Evolutionary conservation across 2,888 invertebrate species (phyloP).

Genomic region (Nesidiocoris tenuis): DNA sequence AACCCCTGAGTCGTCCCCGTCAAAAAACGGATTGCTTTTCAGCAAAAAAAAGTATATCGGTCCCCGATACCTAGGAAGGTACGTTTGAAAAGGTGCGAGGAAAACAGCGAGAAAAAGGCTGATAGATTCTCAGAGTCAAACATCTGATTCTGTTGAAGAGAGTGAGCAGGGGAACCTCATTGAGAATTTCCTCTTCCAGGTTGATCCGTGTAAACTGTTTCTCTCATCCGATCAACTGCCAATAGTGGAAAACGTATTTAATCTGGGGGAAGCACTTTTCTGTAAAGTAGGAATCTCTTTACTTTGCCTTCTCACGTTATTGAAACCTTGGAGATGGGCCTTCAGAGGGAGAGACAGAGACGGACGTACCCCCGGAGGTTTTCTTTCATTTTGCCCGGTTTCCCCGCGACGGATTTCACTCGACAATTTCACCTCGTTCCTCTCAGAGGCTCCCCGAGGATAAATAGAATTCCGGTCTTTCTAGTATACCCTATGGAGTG

Average conservation of each 20-base stretch:
- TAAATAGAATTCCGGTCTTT: constrained; percentile 12
- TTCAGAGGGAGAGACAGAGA: background rate
- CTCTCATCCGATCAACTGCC: no score
- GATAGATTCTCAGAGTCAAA: background rate
- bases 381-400: background rate
- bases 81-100: background rate
- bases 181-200: background rate
- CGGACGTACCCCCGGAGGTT: background rate
- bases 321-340: no score
- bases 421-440: constrained; percentile 3
- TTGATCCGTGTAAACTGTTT: constrained; percentile 20
- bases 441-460: constrained; percentile 4
- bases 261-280: constrained; percentile 20
- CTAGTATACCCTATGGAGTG: constrained; percentile 19
- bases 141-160: background rate
- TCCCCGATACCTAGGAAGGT: background rate
- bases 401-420: constrained; percentile 4
- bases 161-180: background rate
- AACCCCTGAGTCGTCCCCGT: background rate
- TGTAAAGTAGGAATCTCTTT: constrained; percentile 28
- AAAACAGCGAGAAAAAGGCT: background rate
- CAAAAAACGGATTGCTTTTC: background rate
- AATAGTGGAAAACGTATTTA: constrained; percentile 8
- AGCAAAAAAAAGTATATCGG: background rate
- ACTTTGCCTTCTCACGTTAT: constrained; percentile 21